Percentiles rank a stretch among this genome's conserved stretches.
Evolutionary conservation across 2,888 invertebrate genomes (phyloP).

Genomic region (Muschampia plurimacula): DNA sequence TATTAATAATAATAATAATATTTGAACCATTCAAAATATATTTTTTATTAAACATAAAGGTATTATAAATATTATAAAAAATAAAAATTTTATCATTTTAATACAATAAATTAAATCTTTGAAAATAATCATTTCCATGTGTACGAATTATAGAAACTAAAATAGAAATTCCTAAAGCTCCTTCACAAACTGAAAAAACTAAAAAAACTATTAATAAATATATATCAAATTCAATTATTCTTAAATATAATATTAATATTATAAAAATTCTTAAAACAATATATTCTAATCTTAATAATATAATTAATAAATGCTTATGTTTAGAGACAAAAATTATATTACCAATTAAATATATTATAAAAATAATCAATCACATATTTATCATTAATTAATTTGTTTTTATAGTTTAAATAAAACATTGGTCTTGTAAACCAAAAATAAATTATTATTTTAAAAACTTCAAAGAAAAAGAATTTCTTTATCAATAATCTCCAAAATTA

Average conservation of each 20-base stretch:
- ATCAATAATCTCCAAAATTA: slow-evolving; percentile 90
- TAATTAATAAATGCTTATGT: slow-evolving; percentile 86
- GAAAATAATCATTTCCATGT: slow-evolving; percentile 88
- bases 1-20: slow-evolving; percentile 77
- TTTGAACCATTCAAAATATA: slow-evolving; percentile 83
- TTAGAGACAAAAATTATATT: slow-evolving; percentile 83
- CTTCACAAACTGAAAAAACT: slow-evolving; percentile 88
- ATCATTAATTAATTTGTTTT: slow-evolving; percentile 73
- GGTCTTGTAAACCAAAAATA: slow-evolving; percentile 89
- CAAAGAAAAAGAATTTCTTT: slow-evolving; percentile 84
- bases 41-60: slow-evolving; percentile 80
- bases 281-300: slow-evolving; percentile 87
- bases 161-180: slow-evolving; percentile 87
- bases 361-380: slow-evolving; percentile 70
- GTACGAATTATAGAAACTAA: slow-evolving; percentile 87
- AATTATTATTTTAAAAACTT: slow-evolving; percentile 84
- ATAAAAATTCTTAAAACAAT: slow-evolving; percentile 85
- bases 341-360: slow-evolving; percentile 80
- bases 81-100: slow-evolving; percentile 85
- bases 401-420: slow-evolving; percentile 89
- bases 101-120: slow-evolving; percentile 82
- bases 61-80: slow-evolving; percentile 78
- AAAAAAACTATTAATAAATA: slow-evolving; percentile 87
- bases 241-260: slow-evolving; percentile 77
- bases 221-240: slow-evolving; percentile 73